Evolutionary conservation across 2,113 vertebrate species (phyloP).

Genomic region (Nothobranchius kuhntae): DNA sequence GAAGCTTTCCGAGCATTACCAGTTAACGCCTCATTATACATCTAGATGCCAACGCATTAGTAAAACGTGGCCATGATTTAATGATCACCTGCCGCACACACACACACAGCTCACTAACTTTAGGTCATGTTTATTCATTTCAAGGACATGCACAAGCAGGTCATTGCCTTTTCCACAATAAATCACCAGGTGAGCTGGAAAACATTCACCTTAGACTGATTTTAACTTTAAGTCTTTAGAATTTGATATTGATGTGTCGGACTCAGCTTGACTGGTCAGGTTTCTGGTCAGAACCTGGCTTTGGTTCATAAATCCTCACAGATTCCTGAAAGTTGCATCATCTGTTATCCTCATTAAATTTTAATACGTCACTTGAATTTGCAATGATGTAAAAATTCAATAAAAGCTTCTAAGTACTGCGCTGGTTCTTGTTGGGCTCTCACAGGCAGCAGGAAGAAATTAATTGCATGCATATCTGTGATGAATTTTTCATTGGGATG

Average conservation of each 20-base stretch:
- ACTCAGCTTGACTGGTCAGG: conserved; percentile 4
- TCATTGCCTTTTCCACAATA: neutral
- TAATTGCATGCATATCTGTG: conserved; percentile 43
- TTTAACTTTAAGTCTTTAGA: neutral
- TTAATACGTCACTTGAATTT: conserved; percentile 68
- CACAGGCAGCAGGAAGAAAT: conserved; percentile 40
- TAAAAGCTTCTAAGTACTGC: conserved; percentile 26
- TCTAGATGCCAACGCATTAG: neutral
- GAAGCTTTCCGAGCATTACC: neutral
- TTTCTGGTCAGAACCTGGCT: neutral
- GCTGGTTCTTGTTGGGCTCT: conserved; percentile 27
- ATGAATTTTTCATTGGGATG: conserved; percentile 65
- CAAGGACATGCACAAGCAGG: neutral
- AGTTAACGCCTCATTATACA: neutral
- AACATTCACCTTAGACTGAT: neutral
- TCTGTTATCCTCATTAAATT: conserved; percentile 61
- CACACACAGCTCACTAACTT: neutral
- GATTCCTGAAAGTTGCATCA: conserved; percentile 14
- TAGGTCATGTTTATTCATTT: neutral
- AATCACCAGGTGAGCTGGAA: neutral
- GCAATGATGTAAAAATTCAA: conserved; percentile 63
- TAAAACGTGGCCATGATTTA: neutral
- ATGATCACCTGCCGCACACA: neutral
- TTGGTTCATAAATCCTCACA: conserved; percentile 4
- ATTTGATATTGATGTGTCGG: conserved; percentile 1